phyloP scores from a whole-genome alignment of 2,888 invertebrate genomes.

The Drosophila prolongata region DNA sequence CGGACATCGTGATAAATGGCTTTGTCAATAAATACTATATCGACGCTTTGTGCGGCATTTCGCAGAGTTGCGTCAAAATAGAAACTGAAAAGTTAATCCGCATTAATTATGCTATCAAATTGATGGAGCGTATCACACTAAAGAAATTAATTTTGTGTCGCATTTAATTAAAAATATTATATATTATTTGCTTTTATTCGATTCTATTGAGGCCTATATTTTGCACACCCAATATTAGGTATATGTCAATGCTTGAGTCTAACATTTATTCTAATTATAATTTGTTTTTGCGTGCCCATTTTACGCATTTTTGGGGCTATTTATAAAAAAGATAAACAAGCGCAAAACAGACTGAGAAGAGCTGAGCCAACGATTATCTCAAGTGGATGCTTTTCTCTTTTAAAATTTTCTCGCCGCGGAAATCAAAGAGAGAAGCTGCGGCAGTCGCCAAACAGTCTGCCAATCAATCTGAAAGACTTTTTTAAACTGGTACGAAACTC shows the following conservation, averaged over 20 bases:
- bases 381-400: conserved; percentile 6
- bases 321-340: conserved; percentile 48
- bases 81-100: conserved; percentile 38
- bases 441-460: conserved; percentile 64
- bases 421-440: conserved; percentile 1
- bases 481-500: conserved; percentile 13
- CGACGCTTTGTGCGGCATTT: conserved; percentile 21
- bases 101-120: conserved; percentile 38
- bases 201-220: neutral
- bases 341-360: conserved; percentile 10
- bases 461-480: conserved; percentile 8
- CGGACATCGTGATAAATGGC: conserved; percentile 42
- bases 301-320: conserved; percentile 45
- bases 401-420: conserved; percentile 2
- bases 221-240: conserved; percentile 4
- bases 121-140: conserved; percentile 32
- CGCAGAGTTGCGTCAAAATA: conserved; percentile 24
- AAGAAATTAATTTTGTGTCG: conserved; percentile 4
- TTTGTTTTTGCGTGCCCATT: conserved; percentile 25
- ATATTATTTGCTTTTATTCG: neutral
- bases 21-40: conserved; percentile 33
- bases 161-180: conserved; percentile 1
- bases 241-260: conserved; percentile 20
- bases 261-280: conserved; percentile 35
- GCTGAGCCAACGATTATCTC: conserved; percentile 19